Base-by-base conservation (phyloP, 2,797 vertebrate genomes). In the Holocentrus rufus region DNA sequence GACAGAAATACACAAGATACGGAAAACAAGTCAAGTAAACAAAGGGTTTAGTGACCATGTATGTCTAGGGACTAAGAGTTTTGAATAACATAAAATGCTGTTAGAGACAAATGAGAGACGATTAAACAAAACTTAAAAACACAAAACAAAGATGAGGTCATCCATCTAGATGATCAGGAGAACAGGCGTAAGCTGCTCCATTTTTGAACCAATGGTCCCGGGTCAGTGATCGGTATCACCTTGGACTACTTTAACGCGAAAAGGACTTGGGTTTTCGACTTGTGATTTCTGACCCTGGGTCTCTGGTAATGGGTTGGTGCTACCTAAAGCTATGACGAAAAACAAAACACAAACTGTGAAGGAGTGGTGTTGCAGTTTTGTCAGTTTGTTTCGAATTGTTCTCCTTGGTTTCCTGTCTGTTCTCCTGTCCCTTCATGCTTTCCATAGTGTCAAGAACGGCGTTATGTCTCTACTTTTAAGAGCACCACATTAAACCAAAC, bases 121-220 rank as follows among this genome's bases (percentile, higher is more conserved):
- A 94, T 89, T 90, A 88, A 94, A 92, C 88, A 93, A 91, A 94
- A 92, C 91, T 90, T 91, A 91, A 92, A 91, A 92, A 34, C 15
- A 72, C 17, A 17, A 88, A 93, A 85, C 36, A 77, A 74, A 80
- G 49, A 77, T 53, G 70, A 88, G 83, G 83, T 76, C 69, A 55
- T 73, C 52, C 55, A 67, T 69, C 77, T 66, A 60, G 58, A 69
- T 59, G 66, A 82, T 49, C 59, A 80, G 11, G 30, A 39, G 34
- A 66, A 11, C 72, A 75, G 74, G 69, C 72, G 63, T 34, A 77
- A 65, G 76, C 72, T 72, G 64, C 74, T 81, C 77, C 46, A 25
- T 65, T 74, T 69, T 55, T 57, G 17, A 73, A 79, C 68, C 74
- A 65, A 9, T 34, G 54, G 62, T 74, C 75, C 81, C 68, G 71